phyloP scores from a whole-genome alignment of 2,888 invertebrate species.

The Drosophila phalerata region DNA sequence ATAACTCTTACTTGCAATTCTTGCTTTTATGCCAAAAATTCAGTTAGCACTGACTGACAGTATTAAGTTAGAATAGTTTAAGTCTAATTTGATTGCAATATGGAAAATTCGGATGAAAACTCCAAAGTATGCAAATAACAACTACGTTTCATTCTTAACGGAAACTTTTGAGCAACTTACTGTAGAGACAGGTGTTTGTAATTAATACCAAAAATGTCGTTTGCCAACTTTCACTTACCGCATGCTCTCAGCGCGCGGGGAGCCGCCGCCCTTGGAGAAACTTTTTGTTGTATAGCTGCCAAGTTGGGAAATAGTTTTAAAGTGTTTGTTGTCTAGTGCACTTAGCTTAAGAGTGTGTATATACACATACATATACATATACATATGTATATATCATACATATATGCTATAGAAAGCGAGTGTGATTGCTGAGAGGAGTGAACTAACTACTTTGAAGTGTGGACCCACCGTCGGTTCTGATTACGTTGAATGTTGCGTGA shows the following conservation, averaged over 20 bases:
- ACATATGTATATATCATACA: not conserved
- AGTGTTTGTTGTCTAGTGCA: slow-evolving; percentile 21
- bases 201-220: slow-evolving; percentile 46
- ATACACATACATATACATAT: slow-evolving; percentile 11
- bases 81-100: not conserved
- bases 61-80: not conserved
- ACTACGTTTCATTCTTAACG: not conserved
- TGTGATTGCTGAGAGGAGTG: slow-evolving; percentile 5
- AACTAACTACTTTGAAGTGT: slow-evolving; percentile 34
- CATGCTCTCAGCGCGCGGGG: slow-evolving; percentile 92
- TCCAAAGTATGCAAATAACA: slow-evolving; percentile 2
- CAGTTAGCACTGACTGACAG: not conserved
- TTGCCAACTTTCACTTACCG: slow-evolving; percentile 87
- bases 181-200: slow-evolving; percentile 41
- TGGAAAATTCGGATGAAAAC: not conserved
- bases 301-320: slow-evolving; percentile 23
- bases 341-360: slow-evolving; percentile 11
- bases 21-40: not conserved
- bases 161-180: slow-evolving; percentile 14
- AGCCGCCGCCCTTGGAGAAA: slow-evolving; percentile 92
- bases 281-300: slow-evolving; percentile 84
- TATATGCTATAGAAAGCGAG: slow-evolving; percentile 12
- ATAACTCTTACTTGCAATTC: no score
- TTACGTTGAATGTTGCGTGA: slow-evolving; percentile 84
- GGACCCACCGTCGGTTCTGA: slow-evolving; percentile 83